Conservation (phyloP, 2,113 vertebrate species). For the Galbula dea region DNA sequence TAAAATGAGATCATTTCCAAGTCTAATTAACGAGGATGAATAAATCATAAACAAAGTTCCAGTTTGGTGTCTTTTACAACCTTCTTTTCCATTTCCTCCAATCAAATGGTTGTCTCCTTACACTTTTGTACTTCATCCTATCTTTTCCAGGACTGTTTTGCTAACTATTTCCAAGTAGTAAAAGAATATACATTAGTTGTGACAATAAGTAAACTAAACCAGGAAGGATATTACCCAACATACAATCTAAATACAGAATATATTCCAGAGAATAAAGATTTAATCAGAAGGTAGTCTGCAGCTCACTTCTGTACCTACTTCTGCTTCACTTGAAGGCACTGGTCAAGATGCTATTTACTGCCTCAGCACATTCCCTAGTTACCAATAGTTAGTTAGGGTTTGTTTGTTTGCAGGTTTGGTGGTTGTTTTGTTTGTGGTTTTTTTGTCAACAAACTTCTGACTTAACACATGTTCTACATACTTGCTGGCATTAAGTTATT, state of each 20-base stretch:
- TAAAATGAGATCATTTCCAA: constrained; percentile 26
- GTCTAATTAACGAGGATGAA: not conserved
- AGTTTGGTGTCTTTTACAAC: not conserved
- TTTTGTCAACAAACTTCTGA: not conserved
- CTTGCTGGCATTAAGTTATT: not conserved
- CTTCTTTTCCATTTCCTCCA: not conserved
- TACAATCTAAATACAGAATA: not conserved
- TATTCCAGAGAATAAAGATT: not conserved
- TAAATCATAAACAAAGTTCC: constrained; percentile 11
- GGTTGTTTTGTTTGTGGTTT: not conserved
- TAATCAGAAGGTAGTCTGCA: not conserved
- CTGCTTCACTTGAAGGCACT: not conserved
- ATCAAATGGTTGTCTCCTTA: not conserved
- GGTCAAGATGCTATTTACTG: not conserved
- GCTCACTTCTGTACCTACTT: not conserved
- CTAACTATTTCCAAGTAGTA: not conserved
- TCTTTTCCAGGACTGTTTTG: not conserved
- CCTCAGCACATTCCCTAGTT: not conserved
- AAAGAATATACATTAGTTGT: not conserved
- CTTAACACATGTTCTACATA: not conserved
- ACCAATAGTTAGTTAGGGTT: not conserved
- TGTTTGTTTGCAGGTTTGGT: not conserved
- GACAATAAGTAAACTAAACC: not conserved
- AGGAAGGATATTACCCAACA: not conserved
- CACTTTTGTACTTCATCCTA: not conserved